Evolutionary conservation across 1,140 invertebrate species (phyloP).

Genomic region (Spodoptera frugiperda): DNA sequence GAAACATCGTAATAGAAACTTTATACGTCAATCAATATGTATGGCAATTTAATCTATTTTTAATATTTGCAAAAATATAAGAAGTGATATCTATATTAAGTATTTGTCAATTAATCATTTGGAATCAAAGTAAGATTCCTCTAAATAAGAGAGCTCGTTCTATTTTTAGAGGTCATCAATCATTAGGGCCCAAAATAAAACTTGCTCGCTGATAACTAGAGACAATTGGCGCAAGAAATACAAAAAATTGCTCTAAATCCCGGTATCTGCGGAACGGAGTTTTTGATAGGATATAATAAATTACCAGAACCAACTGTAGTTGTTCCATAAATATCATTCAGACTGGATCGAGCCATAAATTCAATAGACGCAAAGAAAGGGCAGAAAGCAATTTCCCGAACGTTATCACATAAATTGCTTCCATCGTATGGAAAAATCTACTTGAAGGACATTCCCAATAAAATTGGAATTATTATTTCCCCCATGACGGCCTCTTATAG

Average conservation of each 20-base stretch:
- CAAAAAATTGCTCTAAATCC: neutral
- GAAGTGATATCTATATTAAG: too few relatives aligned
- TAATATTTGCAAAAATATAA: too few relatives aligned
- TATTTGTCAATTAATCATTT: too few relatives aligned
- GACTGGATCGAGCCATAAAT: constrained; percentile 78
- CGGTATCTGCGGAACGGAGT: constrained; percentile 1
- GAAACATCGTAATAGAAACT: too few relatives aligned
- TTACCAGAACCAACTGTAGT: constrained; percentile 55
- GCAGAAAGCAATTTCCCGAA: constrained; percentile 76
- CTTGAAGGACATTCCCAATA: constrained; percentile 74
- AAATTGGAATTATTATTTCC: constrained; percentile 67
- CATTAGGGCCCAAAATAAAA: neutral
- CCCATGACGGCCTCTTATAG: constrained; percentile 35
- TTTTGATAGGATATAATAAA: constrained; percentile 51
- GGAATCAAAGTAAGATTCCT: too few relatives aligned
- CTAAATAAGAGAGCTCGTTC: too few relatives aligned
- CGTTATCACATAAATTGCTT: constrained; percentile 82
- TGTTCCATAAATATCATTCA: constrained; percentile 73
- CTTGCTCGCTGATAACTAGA: neutral
- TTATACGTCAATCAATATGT: too few relatives aligned
- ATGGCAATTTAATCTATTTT: too few relatives aligned
- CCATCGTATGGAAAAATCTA: constrained; percentile 77
- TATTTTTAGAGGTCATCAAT: neutral
- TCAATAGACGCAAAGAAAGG: constrained; percentile 74
- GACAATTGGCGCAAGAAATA: neutral